Percentiles rank a stretch among this genome's conserved stretches.
Conservation (phyloP, 2,113 vertebrate genomes). For the Neofelis nebulosa region DNA sequence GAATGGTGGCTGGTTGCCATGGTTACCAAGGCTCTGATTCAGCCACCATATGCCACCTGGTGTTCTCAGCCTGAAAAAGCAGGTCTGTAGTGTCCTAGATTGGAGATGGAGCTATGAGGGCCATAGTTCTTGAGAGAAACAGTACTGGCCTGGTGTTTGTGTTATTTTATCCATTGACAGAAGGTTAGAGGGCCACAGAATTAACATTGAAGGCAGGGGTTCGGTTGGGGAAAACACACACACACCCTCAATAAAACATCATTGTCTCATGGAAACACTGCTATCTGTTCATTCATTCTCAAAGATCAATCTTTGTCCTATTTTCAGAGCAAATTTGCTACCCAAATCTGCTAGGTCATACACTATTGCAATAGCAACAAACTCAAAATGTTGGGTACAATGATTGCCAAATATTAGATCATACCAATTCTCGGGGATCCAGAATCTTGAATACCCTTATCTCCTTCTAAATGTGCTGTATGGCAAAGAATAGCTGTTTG, state of each 20-base stretch:
- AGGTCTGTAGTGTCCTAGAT: constrained; percentile 29
- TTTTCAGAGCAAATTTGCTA: constrained; percentile 16
- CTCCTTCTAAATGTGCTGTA: neutral
- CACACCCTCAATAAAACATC: neutral
- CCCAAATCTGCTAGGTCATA: neutral
- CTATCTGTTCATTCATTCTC: neutral
- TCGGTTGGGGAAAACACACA: neutral
- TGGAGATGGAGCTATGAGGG: neutral
- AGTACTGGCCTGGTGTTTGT: neutral
- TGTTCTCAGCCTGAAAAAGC: constrained; percentile 71
- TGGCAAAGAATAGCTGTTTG: neutral
- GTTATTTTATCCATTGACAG: neutral
- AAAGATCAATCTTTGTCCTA: neutral
- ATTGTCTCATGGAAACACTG: neutral
- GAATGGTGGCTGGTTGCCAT: constrained; percentile 77
- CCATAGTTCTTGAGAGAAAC: neutral
- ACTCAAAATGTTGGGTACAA: neutral
- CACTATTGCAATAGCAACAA: constrained; percentile 14
- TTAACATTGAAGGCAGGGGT: neutral
- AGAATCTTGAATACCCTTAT: neutral
- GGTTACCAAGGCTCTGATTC: constrained; percentile 69
- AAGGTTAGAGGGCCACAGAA: neutral
- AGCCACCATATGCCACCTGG: constrained; percentile 77
- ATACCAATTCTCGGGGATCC: neutral
- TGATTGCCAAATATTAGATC: neutral